Conservation (phyloP, 2,888 invertebrate species). For the Platypus cylindrus region DNA sequence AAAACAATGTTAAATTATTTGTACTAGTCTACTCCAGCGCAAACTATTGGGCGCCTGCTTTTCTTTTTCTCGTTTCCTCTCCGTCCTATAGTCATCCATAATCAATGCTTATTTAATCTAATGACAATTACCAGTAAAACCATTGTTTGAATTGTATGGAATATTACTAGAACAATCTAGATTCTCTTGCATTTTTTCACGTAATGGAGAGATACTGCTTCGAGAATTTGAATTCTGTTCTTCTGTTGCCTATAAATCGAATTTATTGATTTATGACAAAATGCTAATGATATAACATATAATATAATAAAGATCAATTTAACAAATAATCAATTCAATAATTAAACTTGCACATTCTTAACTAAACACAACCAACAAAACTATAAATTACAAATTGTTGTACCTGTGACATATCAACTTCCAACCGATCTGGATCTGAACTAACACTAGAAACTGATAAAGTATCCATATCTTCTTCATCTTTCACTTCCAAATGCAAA, state of each 20-base stretch:
- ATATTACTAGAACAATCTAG: conserved; percentile 36
- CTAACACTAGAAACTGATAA: conserved; percentile 49
- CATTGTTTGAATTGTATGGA: conserved; percentile 10
- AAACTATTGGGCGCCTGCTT: no score
- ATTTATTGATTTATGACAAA: no score
- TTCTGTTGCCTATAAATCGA: conserved; percentile 29
- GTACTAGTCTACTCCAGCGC: no score
- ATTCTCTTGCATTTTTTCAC: conserved; percentile 24
- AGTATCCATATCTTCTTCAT: conserved; percentile 30
- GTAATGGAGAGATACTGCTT: conserved; percentile 30
- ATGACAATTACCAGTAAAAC: no score
- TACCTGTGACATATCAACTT: conserved; percentile 52
- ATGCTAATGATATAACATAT: no score
- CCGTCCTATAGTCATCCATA: no score
- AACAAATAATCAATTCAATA: neutral
- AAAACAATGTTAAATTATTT: no score
- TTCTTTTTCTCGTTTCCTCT: no score
- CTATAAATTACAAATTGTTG: neutral
- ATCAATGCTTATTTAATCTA: no score
- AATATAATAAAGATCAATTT: neutral
- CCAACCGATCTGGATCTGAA: conserved; percentile 61
- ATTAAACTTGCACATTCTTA: neutral
- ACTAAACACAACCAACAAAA: neutral
- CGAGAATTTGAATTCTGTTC: conserved; percentile 32
- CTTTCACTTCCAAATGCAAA: conserved; percentile 33